Evolutionary conservation across 2,888 invertebrate genomes (phyloP).

Genomic region (Petrolisthes manimaculis): DNA sequence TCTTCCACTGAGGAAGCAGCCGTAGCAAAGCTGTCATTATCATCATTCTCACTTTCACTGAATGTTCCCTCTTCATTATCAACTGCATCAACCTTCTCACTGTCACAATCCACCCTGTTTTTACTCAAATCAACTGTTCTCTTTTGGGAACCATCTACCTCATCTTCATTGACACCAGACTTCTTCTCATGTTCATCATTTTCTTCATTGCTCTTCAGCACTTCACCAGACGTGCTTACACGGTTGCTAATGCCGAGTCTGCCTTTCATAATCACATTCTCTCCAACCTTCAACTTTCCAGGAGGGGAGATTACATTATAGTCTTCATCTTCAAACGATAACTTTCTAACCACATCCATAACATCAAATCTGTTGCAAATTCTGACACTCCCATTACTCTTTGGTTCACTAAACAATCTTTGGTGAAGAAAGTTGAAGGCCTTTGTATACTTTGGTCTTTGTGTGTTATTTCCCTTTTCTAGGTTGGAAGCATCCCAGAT

Average conservation of each 20-base stretch:
- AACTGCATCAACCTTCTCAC: constrained; percentile 56
- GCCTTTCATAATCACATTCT: neutral
- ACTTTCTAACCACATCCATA: constrained; percentile 27
- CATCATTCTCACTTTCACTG: constrained; percentile 6
- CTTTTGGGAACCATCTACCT: neutral
- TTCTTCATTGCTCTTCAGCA: neutral
- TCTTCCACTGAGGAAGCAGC: constrained; percentile 50
- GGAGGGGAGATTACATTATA: constrained; percentile 22
- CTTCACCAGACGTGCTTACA: neutral
- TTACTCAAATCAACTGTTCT: neutral
- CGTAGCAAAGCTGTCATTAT: constrained; percentile 54
- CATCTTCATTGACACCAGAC: neutral
- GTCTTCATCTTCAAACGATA: constrained; percentile 23
- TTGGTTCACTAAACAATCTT: constrained; percentile 30
- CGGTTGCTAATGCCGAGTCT: neutral
- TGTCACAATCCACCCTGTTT: neutral
- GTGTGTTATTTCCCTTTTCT: neutral
- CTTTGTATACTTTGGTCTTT: constrained; percentile 33
- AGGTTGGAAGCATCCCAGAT: neutral
- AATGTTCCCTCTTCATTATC: neutral
- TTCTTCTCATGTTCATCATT: neutral
- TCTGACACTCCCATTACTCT: neutral
- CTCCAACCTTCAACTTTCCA: neutral
- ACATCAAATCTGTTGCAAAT: neutral
- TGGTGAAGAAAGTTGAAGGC: constrained; percentile 48